Base-by-base conservation (phyloP, 2,113 vertebrate genomes). In the Spilogale gracilis region DNA sequence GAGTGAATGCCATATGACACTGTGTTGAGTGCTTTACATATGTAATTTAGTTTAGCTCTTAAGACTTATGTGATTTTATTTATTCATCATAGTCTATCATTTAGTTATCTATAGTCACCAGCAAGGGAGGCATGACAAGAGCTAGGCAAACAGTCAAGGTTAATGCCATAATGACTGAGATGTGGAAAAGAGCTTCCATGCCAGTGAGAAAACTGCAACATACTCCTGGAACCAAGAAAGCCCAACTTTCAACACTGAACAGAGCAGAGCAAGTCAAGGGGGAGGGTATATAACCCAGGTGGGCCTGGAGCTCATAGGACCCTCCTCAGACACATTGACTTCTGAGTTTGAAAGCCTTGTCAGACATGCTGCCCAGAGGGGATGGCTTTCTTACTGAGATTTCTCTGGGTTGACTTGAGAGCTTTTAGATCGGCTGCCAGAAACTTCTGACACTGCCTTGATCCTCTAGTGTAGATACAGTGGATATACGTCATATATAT, bases 31-130 rank as follows among this genome's bases (percentile, higher is more conserved):
- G 54, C n/a, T 95, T 95, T 94, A 58, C 25, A 73, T 73, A 58
- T 79, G 27, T 82, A 95, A 76, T 63, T 73, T 63, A 78, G 85
- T 89, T 94, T 60, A 91, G 9, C 20, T 76, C 73, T 69, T 83
- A 96, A 89, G 83, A 82, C 21, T 12, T 79, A 90, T 58, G 27
- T 79, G 7, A 94, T 87, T 95, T 88, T 21, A 80, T 92, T 95
- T 82, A 52, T 6, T 94, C 23, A 82, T 67, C 82, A 80, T 56
- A 94, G 6, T 80, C 96, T 56, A 79, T 94, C 32, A 95, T 73
- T 94, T 97, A 73, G 84, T 91, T n/a, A 95, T 76, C 25, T 45
- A 86, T 5, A 85, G 27, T 89, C 8, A 5, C 60, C 58, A 73
- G 16, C 6, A 60, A 96, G 50, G 87, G 21, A 48, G 6, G 1